Conservation (phyloP, 1,140 invertebrate species). For the Phocides pigmalion region DNA sequence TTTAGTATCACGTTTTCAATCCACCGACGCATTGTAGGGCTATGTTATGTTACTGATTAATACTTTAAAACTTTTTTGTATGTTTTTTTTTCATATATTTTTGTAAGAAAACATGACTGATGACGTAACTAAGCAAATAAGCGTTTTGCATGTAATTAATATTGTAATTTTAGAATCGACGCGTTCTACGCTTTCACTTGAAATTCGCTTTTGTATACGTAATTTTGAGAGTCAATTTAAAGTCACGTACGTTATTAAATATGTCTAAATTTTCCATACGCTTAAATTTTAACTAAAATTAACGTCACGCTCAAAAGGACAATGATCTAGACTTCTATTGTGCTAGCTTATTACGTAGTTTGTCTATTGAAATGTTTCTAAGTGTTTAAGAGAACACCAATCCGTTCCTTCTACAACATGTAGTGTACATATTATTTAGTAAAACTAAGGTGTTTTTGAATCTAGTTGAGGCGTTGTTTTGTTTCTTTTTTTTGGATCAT, state of each 20-base stretch:
- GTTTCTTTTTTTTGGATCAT: too few species aligned
- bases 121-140: constrained; percentile 29
- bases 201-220: constrained; percentile 1
- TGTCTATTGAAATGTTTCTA: background rate
- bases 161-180: constrained; percentile 7
- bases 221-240: constrained; percentile 17
- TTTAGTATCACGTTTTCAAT: background rate
- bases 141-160: constrained; percentile 17
- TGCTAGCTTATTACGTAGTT: background rate
- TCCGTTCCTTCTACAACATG: too few species aligned
- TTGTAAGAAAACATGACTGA: constrained; percentile 27
- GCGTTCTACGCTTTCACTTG: background rate
- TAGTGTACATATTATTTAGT: too few species aligned
- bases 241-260: background rate
- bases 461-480: too few species aligned
- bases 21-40: constrained; percentile 3
- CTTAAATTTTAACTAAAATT: constrained; percentile 4
- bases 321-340: background rate
- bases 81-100: constrained; percentile 6
- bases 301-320: background rate
- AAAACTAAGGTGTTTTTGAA: too few species aligned
- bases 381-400: too few species aligned
- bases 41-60: constrained; percentile 4
- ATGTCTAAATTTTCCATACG: background rate
- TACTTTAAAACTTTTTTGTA: constrained; percentile 5